Evolutionary conservation across 2,888 invertebrate genomes (phyloP), one percentile per base, ranked within the genome.

Genomic region (Elegia similella): DNA sequence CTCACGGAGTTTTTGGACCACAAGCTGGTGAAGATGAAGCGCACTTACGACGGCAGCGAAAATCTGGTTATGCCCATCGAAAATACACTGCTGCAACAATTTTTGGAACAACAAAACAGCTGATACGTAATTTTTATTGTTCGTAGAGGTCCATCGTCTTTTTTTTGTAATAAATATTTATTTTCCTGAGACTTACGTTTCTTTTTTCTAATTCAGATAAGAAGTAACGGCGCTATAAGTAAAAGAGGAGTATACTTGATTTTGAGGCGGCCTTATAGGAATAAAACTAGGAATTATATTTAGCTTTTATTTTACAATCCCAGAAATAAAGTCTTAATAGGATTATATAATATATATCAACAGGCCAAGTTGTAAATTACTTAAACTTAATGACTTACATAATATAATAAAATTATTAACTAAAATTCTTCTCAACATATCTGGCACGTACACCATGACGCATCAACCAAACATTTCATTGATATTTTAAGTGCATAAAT

Each of bases 1-100:
- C 92, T 99, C 2, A 98, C 97, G 0, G 99, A 99, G 87, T 99
- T 99, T 85, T 90, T 97, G 52, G 99, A 99, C 86, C 99, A 99
- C 82, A 97, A 98, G 80, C 92, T 99, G 69, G 94, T 98, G 5
- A 96, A 95, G 80, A 94, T 94, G 57, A 96, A 95, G 75, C 93
- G 97, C 71, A 95, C 94, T 13, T 87, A 92, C 30, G 98, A 98
- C 80, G 98, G 97, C 34, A 93, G 95, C 54, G 98, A 98, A 78
- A 94, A 95, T 75, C 88, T 98, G 34, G 76, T 93, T 17, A 96
- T 98, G 78, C 97, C 98, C 0, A 93, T 98, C 23, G 95, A 95
- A 66, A 93, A 93, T 63, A 78, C 84, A 12, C 89, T 97, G 44
- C 82, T 98, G 59, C 94, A 95, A 74, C 96, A 97, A 75, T 97